Percentiles rank a stretch among this genome's conserved stretches.
Conservation (phyloP, 2,797 vertebrate species). For the Diceros bicornis region DNA sequence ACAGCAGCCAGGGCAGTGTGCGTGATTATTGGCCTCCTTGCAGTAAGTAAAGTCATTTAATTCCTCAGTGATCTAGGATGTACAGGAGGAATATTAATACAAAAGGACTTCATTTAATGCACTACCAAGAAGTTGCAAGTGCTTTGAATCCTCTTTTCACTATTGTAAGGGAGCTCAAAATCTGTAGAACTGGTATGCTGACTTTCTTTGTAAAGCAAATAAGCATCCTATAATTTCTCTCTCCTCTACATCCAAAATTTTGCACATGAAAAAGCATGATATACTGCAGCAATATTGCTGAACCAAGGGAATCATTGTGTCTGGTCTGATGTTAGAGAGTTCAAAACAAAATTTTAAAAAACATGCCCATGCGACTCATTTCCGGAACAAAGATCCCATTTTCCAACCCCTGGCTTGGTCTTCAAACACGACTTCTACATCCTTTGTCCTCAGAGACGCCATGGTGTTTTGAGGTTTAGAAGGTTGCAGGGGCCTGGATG, state of each 20-base stretch:
- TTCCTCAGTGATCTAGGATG: background rate
- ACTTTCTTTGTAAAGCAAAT: background rate
- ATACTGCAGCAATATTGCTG: background rate
- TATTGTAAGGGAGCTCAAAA: background rate
- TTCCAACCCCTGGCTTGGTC: background rate
- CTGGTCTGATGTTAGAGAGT: background rate
- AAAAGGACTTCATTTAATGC: background rate
- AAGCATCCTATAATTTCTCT: background rate
- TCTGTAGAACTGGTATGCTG: background rate
- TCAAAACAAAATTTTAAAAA: background rate
- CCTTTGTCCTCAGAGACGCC: background rate
- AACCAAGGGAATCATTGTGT: background rate
- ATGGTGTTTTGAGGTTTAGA: background rate
- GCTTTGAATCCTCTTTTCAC: background rate
- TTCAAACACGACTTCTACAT: rapidly evolving
- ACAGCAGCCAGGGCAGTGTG: background rate
- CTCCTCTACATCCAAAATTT: background rate
- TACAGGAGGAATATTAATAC: background rate
- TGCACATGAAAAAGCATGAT: background rate
- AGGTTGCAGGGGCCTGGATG: background rate
- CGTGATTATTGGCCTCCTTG: background rate
- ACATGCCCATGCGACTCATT: background rate
- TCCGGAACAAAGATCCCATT: background rate
- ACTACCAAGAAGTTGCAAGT: background rate
- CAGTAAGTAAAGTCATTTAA: background rate